Base-by-base conservation (phyloP, 2,888 invertebrate genomes). In the Villa cingulata region DNA sequence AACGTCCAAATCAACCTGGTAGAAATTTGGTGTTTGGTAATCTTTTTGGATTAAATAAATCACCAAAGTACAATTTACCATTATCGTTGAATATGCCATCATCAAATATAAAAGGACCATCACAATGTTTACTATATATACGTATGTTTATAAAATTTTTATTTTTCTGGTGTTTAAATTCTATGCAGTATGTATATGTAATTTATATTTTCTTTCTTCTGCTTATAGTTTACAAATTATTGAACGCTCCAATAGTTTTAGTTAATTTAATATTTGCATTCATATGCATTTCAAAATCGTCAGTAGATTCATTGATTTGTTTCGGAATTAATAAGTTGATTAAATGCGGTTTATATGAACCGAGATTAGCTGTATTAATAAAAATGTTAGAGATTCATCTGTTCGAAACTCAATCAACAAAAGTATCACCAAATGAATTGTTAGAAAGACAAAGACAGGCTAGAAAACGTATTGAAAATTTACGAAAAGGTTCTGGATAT, bases 351-450 rank as follows among this genome's bases (percentile, higher is more conserved):
- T 63, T 80, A 2, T 70, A 69, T 1, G 74, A 78, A 55, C 67
- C 73, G 27, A 69, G 78, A 51, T 58, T 80, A 41, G 75, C 78
- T 15, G 73, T 76, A 59, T 67, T 81, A 1, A 72, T 80, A 43
- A 64, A 70, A 49, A 61, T 78, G 51, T 72, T 80, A 16, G 77
- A 80, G 60, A 69, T 60, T 46, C 62, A 65, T 19, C 56, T 72
- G 51, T 71, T 71, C 53, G 49, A 61, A 20, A 43, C 51, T n/a
- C 53, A 64, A 18, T 7, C 4, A 16, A 66, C 62, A 14, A 7
- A 16, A 36, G 66, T 62, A 14, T 50, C 57, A 41, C 58, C 62
- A 50, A 40, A 48, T 5, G 70, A 71, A 49, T 52, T 68, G 23
- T 57, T 62, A 43, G 58, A 62, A 51, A 57, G 70, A 34, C 65